These are phyloP conservation scores for Phengaris alcon DNA, from an alignment of 2,888 invertebrate genomes.

Conservation along the genomic window DNA sequence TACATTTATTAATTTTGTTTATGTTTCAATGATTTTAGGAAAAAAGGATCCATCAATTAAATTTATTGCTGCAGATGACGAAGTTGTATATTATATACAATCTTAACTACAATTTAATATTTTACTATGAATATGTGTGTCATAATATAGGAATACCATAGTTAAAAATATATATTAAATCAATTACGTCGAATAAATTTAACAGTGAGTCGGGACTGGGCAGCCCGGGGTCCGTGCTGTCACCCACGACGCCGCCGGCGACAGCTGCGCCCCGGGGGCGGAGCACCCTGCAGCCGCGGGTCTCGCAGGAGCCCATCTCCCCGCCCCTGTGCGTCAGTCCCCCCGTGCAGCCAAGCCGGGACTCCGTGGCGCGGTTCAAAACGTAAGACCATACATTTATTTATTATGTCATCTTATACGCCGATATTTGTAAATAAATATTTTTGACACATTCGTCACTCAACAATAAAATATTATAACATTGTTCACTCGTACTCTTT, in stretches of 20 bases:
- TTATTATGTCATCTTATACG: no score
- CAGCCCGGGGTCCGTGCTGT: conserved; percentile 56
- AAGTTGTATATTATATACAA: no score
- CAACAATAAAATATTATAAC: neutral
- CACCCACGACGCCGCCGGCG: conserved; percentile 64
- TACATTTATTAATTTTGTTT: no score
- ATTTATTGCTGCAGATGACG: no score
- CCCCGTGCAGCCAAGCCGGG: conserved; percentile 59
- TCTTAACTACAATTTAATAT: no score
- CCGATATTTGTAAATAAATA: neutral
- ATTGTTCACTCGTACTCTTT: neutral
- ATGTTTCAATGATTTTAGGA: no score
- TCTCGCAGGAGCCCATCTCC: conserved; percentile 54
- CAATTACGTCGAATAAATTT: neutral
- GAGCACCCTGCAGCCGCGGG: conserved; percentile 43
- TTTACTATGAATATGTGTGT: no score
- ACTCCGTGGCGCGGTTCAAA: conserved; percentile 70
- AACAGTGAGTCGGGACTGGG: conserved; percentile 70
- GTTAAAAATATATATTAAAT: no score
- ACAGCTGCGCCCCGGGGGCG: conserved; percentile 45
- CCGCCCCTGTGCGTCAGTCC: conserved; percentile 71
- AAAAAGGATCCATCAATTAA: no score
- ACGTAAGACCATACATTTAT: conserved; percentile 57
- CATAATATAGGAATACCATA: no score
- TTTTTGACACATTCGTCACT: conserved; percentile 4